These are phyloP conservation scores for Sarcophaga rosellei DNA, from an alignment of 2,888 invertebrate genomes.

Conservation along the genomic window DNA sequence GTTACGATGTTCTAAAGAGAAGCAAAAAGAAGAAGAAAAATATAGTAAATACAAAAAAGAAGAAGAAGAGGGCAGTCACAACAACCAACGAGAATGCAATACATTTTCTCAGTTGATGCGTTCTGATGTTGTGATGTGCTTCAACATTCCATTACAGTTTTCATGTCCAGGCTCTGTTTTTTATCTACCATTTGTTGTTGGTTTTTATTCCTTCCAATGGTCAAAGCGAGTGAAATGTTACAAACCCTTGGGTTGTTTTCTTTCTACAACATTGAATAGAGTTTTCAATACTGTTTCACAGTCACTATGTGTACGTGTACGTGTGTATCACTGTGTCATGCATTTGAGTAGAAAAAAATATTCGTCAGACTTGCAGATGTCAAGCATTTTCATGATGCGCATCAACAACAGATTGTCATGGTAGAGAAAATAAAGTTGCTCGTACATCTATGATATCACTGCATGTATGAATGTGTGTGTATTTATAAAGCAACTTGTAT, in stretches of 20 bases:
- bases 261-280: background rate
- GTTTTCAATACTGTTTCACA: background rate
- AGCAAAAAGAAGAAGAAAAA: conserved; percentile 4
- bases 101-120: conserved; percentile 50
- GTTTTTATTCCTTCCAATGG: conserved; percentile 59
- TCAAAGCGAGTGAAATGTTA: conserved; percentile 52
- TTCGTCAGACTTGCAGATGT: conserved; percentile 64
- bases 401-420: conserved; percentile 63
- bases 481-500: background rate
- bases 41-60: background rate
- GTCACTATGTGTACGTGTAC: background rate
- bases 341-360: conserved; percentile 31
- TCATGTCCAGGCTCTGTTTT: conserved; percentile 20
- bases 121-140: conserved; percentile 59
- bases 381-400: conserved; percentile 66
- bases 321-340: background rate
- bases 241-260: conserved; percentile 47
- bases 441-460: background rate
- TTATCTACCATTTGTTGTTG: conserved; percentile 8
- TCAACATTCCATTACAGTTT: conserved; percentile 46
- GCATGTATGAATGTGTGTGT: background rate
- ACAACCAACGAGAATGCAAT: conserved; percentile 53
- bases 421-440: conserved; percentile 21
- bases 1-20: background rate
- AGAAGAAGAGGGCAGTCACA: background rate